phyloP scores from a whole-genome alignment of 2,888 invertebrate genomes.

The Drosophila barbarae region DNA sequence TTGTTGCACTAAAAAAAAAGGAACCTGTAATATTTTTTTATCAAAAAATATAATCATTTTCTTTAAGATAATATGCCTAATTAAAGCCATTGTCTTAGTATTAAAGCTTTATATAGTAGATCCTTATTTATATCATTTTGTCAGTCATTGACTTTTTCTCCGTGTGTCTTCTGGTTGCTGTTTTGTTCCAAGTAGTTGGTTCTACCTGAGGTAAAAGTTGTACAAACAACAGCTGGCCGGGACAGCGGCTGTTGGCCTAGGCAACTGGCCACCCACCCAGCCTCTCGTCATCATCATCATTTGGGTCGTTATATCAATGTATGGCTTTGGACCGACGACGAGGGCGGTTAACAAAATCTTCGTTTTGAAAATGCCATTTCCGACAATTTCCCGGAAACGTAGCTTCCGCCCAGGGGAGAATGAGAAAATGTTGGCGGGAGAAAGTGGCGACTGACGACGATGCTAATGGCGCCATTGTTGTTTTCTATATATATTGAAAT shows the following conservation, averaged over 20 bases:
- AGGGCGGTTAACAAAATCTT: slow-evolving; percentile 37
- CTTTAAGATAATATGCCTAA: no score
- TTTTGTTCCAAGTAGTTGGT: slow-evolving; percentile 4
- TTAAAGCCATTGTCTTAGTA: no score
- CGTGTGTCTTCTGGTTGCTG: slow-evolving; percentile 9
- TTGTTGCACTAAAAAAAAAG: neutral
- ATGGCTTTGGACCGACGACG: slow-evolving; percentile 28
- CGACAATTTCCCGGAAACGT: slow-evolving; percentile 66
- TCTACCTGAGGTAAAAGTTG: slow-evolving; percentile 53
- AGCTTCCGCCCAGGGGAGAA: slow-evolving; percentile 51
- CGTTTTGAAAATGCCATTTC: slow-evolving; percentile 63
- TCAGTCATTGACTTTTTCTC: neutral
- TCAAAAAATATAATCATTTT: neutral
- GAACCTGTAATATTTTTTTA: fast-evolving
- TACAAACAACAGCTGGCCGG: slow-evolving; percentile 56
- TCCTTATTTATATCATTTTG: neutral
- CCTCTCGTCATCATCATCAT: slow-evolving; percentile 36
- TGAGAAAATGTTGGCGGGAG: slow-evolving; percentile 14
- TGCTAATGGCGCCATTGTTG: slow-evolving; percentile 63
- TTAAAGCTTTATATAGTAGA: no score
- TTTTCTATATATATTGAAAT: slow-evolving; percentile 25
- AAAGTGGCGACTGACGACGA: slow-evolving; percentile 42
- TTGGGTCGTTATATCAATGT: slow-evolving; percentile 55
- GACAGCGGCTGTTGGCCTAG: slow-evolving; percentile 16
- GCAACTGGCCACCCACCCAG: slow-evolving; percentile 32